Conservation (phyloP, 2,888 invertebrate species). For the Drosophila leonis region DNA sequence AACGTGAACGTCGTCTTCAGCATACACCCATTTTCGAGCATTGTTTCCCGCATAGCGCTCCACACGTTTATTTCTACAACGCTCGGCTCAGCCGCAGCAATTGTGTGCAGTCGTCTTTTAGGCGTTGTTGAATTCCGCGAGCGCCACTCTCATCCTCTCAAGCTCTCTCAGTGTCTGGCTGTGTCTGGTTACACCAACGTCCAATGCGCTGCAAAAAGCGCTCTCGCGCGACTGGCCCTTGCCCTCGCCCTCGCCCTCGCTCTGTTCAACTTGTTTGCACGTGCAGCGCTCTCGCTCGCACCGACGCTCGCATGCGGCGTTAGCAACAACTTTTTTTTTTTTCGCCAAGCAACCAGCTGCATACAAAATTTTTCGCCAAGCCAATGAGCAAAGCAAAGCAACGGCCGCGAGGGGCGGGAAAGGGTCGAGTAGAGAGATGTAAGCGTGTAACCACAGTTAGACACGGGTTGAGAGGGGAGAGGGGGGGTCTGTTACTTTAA, state of each 20-base stretch:
- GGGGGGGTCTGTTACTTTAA: not conserved
- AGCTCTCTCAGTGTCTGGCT: conserved; percentile 12
- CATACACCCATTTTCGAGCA: conserved; percentile 82
- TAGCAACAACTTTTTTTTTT: conserved; percentile 82
- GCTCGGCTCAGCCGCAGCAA: conserved; percentile 10
- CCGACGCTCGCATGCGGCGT: conserved; percentile 74
- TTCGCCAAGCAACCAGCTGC: conserved; percentile 53
- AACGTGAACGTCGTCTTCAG: conserved; percentile 48
- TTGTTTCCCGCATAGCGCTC: conserved; percentile 43
- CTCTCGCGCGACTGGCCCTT: conserved; percentile 23
- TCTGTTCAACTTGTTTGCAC: conserved; percentile 25
- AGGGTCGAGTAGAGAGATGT: not conserved
- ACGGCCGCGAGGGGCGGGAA: too few relatives aligned
- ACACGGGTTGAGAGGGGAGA: not conserved
- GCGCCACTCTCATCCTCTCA: conserved; percentile 19
- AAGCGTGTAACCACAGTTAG: conserved; percentile 16
- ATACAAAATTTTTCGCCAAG: conserved; percentile 47
- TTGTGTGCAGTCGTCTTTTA: conserved; percentile 65
- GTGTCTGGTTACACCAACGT: conserved; percentile 52
- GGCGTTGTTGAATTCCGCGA: conserved; percentile 63
- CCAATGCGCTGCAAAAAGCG: conserved; percentile 41
- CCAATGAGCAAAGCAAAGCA: conserved; percentile 36
- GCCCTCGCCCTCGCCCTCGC: conserved; percentile 9
- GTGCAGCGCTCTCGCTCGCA: conserved; percentile 57
- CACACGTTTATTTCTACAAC: conserved; percentile 54